Conservation (phyloP, 1,140 invertebrate species). For the Drosophila orosa region DNA sequence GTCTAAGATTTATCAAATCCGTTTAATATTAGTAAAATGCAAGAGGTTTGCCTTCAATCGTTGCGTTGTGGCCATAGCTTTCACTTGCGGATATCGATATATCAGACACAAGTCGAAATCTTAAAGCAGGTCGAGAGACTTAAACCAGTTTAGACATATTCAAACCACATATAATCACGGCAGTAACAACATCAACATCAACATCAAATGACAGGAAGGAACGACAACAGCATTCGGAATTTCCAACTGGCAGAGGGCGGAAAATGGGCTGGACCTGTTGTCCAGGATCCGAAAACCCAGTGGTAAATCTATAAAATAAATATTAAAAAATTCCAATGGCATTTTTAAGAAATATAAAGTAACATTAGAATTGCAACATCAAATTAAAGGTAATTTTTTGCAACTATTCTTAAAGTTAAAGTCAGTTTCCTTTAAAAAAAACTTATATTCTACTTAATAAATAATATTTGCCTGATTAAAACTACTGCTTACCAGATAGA, state of each 20-base stretch:
- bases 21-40: not conserved
- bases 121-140: conserved; percentile 22
- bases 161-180: conserved; percentile 44
- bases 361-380: too few species aligned
- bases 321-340: too few species aligned
- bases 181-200: conserved; percentile 6
- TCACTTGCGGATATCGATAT: conserved; percentile 23
- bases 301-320: conserved; percentile 30
- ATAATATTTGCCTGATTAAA: too few species aligned
- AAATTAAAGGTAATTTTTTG: too few species aligned
- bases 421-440: too few species aligned
- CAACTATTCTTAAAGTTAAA: too few species aligned
- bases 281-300: conserved; percentile 11
- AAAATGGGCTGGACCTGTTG: not conserved
- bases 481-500: too few species aligned
- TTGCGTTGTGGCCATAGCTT: conserved; percentile 5
- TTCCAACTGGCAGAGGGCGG: not conserved
- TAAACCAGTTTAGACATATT: conserved; percentile 61
- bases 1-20: not conserved
- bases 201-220: conserved; percentile 21
- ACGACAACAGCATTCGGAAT: not conserved
- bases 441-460: too few species aligned
- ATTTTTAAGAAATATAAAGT: too few species aligned
- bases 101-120: conserved; percentile 12
- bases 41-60: conserved; percentile 7